Evolutionary conservation across 2,113 vertebrate species (phyloP).

Genomic region (Lophochroa leadbeateri): DNA sequence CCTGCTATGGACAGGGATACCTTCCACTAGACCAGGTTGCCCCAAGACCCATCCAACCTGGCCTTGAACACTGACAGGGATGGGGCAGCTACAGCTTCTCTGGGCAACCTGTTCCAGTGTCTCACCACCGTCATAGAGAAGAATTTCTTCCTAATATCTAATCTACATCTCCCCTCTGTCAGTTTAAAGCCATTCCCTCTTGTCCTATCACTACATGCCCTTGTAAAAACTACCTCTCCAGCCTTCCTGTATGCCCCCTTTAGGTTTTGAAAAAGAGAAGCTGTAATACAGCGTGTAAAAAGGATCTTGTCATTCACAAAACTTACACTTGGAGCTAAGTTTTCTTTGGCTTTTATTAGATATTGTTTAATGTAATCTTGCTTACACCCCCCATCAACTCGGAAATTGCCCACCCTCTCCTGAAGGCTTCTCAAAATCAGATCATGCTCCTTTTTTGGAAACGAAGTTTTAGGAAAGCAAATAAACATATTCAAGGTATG

Average conservation of each 20-base stretch:
- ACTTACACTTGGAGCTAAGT: not conserved
- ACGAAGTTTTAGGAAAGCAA: not conserved
- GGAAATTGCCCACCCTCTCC: not conserved
- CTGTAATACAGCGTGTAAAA: not conserved
- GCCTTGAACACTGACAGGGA: not conserved
- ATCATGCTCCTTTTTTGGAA: not conserved
- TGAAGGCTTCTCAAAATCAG: not conserved
- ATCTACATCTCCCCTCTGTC: not conserved
- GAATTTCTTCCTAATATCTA: not conserved
- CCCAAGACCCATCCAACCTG: not conserved
- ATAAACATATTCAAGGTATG: not conserved
- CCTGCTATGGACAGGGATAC: not conserved
- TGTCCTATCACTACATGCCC: not conserved
- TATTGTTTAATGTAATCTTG: not conserved
- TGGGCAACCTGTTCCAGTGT: not conserved
- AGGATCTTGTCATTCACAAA: not conserved
- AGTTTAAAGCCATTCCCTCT: not conserved
- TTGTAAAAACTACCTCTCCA: not conserved
- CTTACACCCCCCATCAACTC: not conserved
- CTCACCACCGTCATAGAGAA: not conserved
- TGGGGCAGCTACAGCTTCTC: not conserved
- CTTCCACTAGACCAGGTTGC: not conserved
- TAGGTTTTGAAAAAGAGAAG: not conserved
- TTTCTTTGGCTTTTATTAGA: not conserved
- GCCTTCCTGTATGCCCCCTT: not conserved